Base-by-base conservation (phyloP, 2,888 invertebrate genomes). In the Eudemis profundana region DNA sequence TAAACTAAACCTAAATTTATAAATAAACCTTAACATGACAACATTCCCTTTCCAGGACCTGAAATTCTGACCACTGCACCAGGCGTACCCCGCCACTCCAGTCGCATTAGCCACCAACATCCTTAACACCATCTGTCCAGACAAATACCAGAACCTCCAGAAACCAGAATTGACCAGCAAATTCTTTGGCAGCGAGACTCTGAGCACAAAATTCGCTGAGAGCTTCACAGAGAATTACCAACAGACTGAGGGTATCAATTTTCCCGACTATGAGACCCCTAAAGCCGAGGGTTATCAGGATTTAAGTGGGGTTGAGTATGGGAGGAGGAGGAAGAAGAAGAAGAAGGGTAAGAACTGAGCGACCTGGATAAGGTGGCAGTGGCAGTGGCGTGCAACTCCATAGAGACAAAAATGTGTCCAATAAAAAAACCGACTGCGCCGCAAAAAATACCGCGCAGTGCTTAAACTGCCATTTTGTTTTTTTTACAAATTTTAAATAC, bases 31-130 rank as follows among this genome's bases (percentile, higher is more conserved):
- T n/a, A n/a, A n/a, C n/a, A n/a, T n/a, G n/a, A n/a, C n/a, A n/a
- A n/a, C n/a, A n/a, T n/a, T n/a, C 5, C 15, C 15, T 68, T 79
- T 72, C 0, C 82, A 93, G 92, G 94, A 94, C 74, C 79, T 94
- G 84, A 94, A 94, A 78, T 94, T 94, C 93, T 94, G 94, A 94
- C 93, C 93, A 79, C 78, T 84, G 72, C 86, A 85, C 4, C 89
- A 85, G 82, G 85, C 84, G 15, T 83, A 89, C 72, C 76, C 88
- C 68, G 78, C 87, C 80, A 79, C 87, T 68, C 89, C 90, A 65
- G 87, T 84, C 69, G 76, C 88, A 69, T 75, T 92, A 68, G 92
- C 92, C 57, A 83, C 87, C 66, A 91, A 90, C 78, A 87, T 92
- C 0, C 66, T 92, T 0, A 86, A 84, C 78, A 84, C 87, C 0